Conservation (phyloP, 2,113 vertebrate species). For the Grantiella picta region DNA sequence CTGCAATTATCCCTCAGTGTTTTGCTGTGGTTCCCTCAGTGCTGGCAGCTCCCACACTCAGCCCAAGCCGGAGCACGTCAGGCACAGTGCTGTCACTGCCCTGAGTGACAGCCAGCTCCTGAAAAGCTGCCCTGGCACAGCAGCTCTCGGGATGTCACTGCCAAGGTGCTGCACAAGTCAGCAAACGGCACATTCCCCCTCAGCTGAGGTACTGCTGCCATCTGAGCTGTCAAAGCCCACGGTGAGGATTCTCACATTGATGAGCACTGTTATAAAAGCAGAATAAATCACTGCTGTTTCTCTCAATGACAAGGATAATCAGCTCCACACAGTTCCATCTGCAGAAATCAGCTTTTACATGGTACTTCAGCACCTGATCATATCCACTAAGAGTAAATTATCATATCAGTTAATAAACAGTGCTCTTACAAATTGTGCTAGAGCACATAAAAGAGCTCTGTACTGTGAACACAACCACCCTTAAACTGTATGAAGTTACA, state of each 20-base stretch:
- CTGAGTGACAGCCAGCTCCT: neutral
- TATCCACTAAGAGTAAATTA: neutral
- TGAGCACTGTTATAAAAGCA: neutral
- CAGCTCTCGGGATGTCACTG: neutral
- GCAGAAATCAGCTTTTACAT: neutral
- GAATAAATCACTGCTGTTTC: constrained; percentile 7
- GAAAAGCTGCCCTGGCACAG: neutral
- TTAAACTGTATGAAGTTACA: neutral
- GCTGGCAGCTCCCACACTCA: neutral
- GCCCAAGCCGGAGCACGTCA: neutral
- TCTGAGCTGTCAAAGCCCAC: constrained; percentile 27
- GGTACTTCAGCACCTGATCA: neutral
- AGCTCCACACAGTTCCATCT: neutral
- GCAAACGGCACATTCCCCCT: neutral
- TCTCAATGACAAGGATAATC: neutral
- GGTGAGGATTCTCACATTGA: neutral
- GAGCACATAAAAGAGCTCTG: neutral
- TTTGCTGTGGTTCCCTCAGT: rapidly evolving
- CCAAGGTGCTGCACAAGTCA: neutral
- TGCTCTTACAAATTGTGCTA: neutral
- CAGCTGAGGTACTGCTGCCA: neutral
- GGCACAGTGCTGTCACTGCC: neutral
- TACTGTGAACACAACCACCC: neutral
- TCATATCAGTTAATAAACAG: neutral
- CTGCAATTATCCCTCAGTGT: neutral